These are phyloP conservation scores for Tenthredo mesomela DNA, from an alignment of 2,888 invertebrate genomes.

Conservation along the genomic window DNA sequence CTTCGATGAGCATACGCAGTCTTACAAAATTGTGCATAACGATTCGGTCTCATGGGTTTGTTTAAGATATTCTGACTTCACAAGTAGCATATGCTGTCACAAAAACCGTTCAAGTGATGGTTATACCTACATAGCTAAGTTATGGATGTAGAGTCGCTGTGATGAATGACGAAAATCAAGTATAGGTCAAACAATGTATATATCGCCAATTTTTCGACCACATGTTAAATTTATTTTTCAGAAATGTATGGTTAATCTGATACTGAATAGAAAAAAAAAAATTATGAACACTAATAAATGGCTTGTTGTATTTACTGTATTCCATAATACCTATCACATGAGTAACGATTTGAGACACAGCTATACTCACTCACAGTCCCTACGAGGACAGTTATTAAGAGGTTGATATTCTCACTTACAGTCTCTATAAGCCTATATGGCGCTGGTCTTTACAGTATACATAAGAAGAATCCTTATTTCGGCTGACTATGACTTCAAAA, in stretches of 20 bases:
- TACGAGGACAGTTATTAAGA: background rate
- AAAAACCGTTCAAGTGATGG: constrained; percentile 28
- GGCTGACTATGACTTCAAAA: background rate
- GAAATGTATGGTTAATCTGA: background rate
- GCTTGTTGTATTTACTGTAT: constrained; percentile 31
- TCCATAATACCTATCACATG: constrained; percentile 36
- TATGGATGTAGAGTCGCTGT: constrained; percentile 4
- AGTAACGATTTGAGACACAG: background rate
- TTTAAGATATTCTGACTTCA: constrained; percentile 24
- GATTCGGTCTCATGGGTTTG: background rate
- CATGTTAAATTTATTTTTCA: background rate
- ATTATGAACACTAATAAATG: constrained; percentile 54
- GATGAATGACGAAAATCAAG: background rate
- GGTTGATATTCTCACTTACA: constrained; percentile 53
- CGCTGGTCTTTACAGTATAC: background rate
- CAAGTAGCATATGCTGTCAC: background rate
- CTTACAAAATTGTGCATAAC: constrained; percentile 3
- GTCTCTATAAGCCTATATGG: constrained; percentile 14
- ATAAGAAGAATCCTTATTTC: constrained; percentile 33
- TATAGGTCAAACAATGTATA: background rate
- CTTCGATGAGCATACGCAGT: constrained; percentile 26
- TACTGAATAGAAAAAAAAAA: constrained; percentile 65
- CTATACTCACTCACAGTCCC: constrained; percentile 6
- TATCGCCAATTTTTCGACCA: background rate
- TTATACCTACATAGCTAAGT: constrained; percentile 16